Percentiles rank a stretch among this genome's conserved stretches.
phyloP scores from a whole-genome alignment of 92 coral and sea anemone genomes.

The Hydrozoanthus gracilis region DNA sequence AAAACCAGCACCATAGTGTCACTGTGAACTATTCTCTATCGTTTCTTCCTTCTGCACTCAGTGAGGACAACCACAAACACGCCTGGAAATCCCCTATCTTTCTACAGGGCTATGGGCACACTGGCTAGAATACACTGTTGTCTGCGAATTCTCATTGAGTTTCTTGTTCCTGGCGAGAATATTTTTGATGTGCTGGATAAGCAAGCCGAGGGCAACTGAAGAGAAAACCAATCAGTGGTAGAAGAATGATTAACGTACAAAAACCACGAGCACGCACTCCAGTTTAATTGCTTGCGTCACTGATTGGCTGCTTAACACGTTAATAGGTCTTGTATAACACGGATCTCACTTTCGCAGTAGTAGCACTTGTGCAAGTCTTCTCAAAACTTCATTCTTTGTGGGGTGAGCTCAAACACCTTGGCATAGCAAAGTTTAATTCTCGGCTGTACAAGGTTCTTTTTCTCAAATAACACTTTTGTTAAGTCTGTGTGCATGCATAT shows the following conservation, averaged over 20 bases:
- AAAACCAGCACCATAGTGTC: no score
- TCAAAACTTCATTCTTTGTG: no score
- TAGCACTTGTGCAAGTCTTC: no score
- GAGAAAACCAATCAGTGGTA: slow-evolving; percentile 12
- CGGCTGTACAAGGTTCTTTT: not conserved
- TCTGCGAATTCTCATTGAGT: slow-evolving; percentile 24
- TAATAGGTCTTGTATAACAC: no score
- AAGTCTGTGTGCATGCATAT: not conserved
- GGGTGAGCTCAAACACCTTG: no score
- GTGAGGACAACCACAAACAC: no score
- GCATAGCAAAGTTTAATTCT: no score
- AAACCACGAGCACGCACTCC: no score
- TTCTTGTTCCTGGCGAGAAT: slow-evolving; percentile 85
- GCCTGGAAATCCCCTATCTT: not conserved
- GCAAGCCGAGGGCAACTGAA: slow-evolving; percentile 89
- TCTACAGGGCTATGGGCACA: slow-evolving; percentile 13
- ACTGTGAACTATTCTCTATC: no score
- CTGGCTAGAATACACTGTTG: slow-evolving; percentile 30
- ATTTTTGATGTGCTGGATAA: slow-evolving; percentile 93
- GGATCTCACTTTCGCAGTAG: no score
- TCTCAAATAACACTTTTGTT: not conserved
- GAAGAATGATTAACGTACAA: not conserved
- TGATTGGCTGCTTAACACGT: no score
- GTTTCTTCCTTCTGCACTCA: not conserved
- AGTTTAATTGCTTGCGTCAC: no score